Evolutionary conservation across 2,113 vertebrate genomes (phyloP).

Genomic region (Holacanthus passer): DNA sequence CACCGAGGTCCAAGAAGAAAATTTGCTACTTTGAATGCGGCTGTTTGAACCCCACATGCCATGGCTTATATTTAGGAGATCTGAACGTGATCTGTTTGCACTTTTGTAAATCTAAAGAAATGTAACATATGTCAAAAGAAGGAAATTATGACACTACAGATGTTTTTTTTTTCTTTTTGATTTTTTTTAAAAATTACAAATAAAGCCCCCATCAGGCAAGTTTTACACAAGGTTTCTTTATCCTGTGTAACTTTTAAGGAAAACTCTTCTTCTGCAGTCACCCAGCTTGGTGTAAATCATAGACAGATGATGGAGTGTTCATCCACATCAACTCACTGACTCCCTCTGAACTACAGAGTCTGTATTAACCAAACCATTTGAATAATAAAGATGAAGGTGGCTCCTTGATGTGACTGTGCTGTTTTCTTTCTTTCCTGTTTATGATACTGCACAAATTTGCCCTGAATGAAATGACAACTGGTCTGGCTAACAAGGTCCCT

Average conservation of each 20-base stretch:
- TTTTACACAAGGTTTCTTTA: constrained; percentile 57
- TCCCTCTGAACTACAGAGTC: constrained; percentile 71
- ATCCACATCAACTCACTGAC: constrained; percentile 67
- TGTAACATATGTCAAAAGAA: constrained; percentile 73
- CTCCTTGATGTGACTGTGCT: constrained; percentile 61
- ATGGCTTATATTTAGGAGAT: constrained; percentile 57
- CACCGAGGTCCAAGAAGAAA: constrained; percentile 63
- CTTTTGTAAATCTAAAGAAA: constrained; percentile 81
- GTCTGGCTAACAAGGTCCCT: neutral
- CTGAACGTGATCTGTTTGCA: constrained; percentile 77
- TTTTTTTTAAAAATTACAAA: constrained; percentile 47
- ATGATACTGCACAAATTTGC: neutral
- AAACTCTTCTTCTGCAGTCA: constrained; percentile 46
- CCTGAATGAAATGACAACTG: neutral
- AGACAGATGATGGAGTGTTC: constrained; percentile 53
- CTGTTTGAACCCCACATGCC: constrained; percentile 48
- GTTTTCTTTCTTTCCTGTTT: neutral
- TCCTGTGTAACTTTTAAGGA: constrained; percentile 40
- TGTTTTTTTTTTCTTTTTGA: constrained; percentile 66
- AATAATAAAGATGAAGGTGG: constrained; percentile 83
- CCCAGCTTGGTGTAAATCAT: constrained; percentile 60
- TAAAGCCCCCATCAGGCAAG: constrained; percentile 39
- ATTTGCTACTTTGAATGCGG: constrained; percentile 17
- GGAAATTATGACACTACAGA: constrained; percentile 62
- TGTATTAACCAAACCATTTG: constrained; percentile 78